Percentiles rank a stretch among this genome's conserved stretches.
phyloP scores from a whole-genome alignment of 2,888 invertebrate genomes.

The Dryadula phaetusa region DNA sequence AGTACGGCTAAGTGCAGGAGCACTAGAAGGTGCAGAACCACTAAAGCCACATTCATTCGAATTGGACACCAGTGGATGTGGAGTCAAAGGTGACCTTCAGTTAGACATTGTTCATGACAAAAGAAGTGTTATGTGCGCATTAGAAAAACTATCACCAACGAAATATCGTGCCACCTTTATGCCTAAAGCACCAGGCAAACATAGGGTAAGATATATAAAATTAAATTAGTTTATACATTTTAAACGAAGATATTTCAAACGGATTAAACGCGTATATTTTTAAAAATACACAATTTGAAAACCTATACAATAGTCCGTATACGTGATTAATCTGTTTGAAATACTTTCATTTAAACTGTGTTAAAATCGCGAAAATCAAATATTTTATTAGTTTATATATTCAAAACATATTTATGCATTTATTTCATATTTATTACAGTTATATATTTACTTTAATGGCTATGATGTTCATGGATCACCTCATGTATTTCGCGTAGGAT shows the following conservation, averaged over 20 bases:
- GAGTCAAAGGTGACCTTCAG: constrained; percentile 93
- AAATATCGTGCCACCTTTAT: constrained; percentile 92
- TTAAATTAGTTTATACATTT: neutral
- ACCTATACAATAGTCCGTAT: too few relatives aligned
- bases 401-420: neutral
- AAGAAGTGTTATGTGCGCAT: constrained; percentile 91
- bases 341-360: too few relatives aligned
- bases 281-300: too few relatives aligned
- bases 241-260: too few relatives aligned
- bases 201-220: constrained; percentile 79
- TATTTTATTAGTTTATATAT: too few relatives aligned
- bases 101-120: constrained; percentile 96
- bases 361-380: too few relatives aligned
- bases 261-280: too few relatives aligned
- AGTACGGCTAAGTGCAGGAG: constrained; percentile 88
- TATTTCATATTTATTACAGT: constrained; percentile 67
- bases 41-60: constrained; percentile 94
- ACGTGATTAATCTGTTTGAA: too few relatives aligned
- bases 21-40: constrained; percentile 92
- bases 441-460: constrained; percentile 97
- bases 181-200: constrained; percentile 91
- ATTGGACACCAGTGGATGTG: constrained; percentile 83
- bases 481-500: constrained; percentile 93
- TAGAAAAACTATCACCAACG: constrained; percentile 90
- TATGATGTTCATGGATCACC: constrained; percentile 93